Base-by-base conservation (phyloP, 2,113 vertebrate genomes). In the Amblyornis subalaris region DNA sequence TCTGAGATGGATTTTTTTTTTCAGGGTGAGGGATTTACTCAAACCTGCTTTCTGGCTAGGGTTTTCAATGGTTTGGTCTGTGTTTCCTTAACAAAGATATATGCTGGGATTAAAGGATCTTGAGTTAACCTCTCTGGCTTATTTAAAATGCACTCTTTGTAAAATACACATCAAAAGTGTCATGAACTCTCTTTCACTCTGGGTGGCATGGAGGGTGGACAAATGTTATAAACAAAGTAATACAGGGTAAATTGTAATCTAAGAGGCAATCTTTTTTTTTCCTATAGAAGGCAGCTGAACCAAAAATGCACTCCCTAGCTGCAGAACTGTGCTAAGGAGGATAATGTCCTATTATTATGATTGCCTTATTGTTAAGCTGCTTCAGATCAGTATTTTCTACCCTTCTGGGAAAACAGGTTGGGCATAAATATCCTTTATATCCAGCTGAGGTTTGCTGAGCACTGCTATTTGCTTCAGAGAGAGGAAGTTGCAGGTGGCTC, bases 121-220 rank as follows among this genome's bases (percentile, higher is more conserved):
- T 45, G 64, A 88, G 78, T 88, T 95, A 95, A 94, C 94, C 88
- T 95, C 72, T 48, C 18, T 0, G 2, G 75, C 35, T 97, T 96
- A 92, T 92, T 94, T 94, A 65, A 93, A 95, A 95, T 87, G 84
- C 62, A 12, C n/a, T 95, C 90, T 92, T 90, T 94, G 79, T 94
- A 95, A 97, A 96, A 91, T 86, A 92, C 91, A 95, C 85, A 94
- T 95, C 69, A 95, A 53, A 95, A 95, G 91, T 94, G 88, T 93
- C 82, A 75, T 94, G 94, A 95, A 95, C 94, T 95, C 55, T 96
- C 66, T 91, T 79, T 96, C 93, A 72, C 33, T 94, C 88, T 95
- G 95, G 92, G 94, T 94, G 90, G 94, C 45, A 67, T 31, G 21
- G 65, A 91, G 69, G 80, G 65, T 87, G 76, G 72, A 90, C 82